These are phyloP conservation scores for Alectoris magna DNA, from an alignment of 2,797 vertebrate species.

Conservation along the genomic window DNA sequence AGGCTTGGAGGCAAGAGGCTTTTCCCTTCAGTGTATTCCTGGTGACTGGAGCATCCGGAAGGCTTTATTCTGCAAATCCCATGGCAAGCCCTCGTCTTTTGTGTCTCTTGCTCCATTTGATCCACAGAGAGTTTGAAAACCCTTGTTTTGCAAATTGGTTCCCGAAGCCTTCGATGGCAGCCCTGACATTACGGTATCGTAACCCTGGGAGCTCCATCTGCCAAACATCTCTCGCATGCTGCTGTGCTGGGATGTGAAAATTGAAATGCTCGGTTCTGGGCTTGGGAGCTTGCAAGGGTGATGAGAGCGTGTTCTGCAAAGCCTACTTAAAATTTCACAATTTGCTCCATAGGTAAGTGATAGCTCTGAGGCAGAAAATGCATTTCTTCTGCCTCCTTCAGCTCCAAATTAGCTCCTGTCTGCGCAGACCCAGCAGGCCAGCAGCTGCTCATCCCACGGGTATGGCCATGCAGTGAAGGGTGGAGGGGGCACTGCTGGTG, in stretches of 20 bases:
- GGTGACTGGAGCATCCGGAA: not conserved
- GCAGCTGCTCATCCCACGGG: not conserved
- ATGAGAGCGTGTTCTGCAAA: not conserved
- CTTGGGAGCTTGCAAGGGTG: rapidly evolving
- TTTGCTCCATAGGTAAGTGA: not conserved
- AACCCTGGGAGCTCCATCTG: not conserved
- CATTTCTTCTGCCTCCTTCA: not conserved
- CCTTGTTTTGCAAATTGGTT: not conserved
- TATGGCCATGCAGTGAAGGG: not conserved
- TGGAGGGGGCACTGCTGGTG: not conserved
- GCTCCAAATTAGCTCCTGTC: not conserved
- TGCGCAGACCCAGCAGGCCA: rapidly evolving
- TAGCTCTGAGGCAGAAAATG: not conserved
- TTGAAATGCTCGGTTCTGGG: not conserved
- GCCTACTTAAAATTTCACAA: not conserved
- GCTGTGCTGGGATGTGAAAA: not conserved
- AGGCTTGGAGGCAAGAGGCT: not conserved
- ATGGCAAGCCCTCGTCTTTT: not conserved
- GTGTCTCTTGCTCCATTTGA: not conserved
- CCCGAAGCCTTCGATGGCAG: not conserved
- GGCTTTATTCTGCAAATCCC: not conserved
- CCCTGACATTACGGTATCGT: rapidly evolving
- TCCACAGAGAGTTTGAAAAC: not conserved
- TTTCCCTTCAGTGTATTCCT: not conserved
- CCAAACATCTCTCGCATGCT: rapidly evolving